phyloP scores from a whole-genome alignment of 2,797 vertebrate species.

The Halcyon chelicuti region DNA sequence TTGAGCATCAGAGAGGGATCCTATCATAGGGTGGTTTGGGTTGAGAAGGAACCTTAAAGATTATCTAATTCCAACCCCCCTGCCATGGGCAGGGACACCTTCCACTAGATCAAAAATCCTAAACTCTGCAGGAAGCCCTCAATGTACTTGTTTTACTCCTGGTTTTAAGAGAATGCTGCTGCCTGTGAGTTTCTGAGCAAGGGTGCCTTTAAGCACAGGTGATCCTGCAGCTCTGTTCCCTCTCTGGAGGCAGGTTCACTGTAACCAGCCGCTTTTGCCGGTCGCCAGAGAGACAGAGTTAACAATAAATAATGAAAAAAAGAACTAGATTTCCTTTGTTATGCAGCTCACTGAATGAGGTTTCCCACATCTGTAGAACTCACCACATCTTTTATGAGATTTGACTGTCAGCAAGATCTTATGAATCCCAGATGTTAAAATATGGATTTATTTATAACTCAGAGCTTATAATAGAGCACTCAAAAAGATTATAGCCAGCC shows the following conservation, averaged over 20 bases:
- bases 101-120: neutral
- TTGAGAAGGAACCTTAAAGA: neutral
- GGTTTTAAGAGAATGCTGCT: neutral
- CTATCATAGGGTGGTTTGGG: neutral
- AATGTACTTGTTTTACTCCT: neutral
- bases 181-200: neutral
- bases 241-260: neutral
- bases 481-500: constrained; percentile 41
- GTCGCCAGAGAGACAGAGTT: neutral
- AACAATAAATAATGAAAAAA: constrained; percentile 38
- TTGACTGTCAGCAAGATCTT: constrained; percentile 73
- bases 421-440: constrained; percentile 76
- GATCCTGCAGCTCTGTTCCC: neutral
- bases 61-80: neutral
- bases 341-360: constrained; percentile 57
- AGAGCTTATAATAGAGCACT: constrained; percentile 51
- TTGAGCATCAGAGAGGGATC: neutral
- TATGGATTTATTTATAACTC: constrained; percentile 68
- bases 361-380: constrained; percentile 68
- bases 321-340: constrained; percentile 65
- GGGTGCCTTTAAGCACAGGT: neutral
- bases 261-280: neutral
- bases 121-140: neutral
- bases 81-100: neutral
- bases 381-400: constrained; percentile 73